phyloP scores from a whole-genome alignment of 2,113 vertebrate species.

The Charina bottae region DNA sequence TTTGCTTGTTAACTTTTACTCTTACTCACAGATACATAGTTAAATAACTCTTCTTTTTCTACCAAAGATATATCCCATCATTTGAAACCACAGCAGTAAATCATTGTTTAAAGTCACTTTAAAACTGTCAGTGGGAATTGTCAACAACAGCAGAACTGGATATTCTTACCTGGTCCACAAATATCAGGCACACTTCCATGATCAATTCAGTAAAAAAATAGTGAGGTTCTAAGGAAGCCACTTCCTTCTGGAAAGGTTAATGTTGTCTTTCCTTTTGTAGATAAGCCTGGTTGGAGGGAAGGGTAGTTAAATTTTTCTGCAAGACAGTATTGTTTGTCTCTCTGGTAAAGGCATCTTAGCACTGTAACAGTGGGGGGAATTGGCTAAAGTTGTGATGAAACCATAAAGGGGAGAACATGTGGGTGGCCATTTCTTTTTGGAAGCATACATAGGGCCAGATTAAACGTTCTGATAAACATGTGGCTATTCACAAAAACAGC shows the following conservation, averaged over 20 bases:
- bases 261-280: neutral
- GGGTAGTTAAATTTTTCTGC: neutral
- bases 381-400: neutral
- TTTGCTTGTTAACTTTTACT: constrained; percentile 2
- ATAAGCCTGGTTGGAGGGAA: neutral
- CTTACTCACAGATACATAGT: neutral
- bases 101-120: neutral
- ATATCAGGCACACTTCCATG: neutral
- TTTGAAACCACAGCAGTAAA: neutral
- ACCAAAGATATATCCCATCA: neutral
- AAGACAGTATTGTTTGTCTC: neutral
- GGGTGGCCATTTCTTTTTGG: neutral
- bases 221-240: neutral
- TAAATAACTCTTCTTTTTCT: neutral
- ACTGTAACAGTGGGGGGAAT: neutral
- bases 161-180: neutral
- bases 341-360: neutral
- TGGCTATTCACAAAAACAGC: neutral
- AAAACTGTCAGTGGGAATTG: neutral
- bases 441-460: neutral
- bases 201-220: neutral
- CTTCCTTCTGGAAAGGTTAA: neutral
- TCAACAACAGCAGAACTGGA: neutral
- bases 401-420: neutral
- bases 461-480: neutral